These are phyloP conservation scores for Drosophila neutralis DNA, from an alignment of 2,888 invertebrate genomes.

Conservation along the genomic window DNA sequence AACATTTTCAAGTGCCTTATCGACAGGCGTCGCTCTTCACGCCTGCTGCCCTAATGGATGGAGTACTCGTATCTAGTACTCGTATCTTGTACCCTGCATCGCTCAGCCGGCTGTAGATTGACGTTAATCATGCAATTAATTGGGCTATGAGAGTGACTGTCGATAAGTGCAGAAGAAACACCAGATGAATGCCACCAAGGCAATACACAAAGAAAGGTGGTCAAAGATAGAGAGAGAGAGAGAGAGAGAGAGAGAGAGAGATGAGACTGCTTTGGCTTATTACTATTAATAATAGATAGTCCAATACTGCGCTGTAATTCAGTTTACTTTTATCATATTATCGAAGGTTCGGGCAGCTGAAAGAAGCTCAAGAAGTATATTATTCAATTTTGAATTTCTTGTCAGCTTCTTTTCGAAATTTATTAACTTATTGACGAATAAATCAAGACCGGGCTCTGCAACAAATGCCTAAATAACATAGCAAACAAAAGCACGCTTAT, in stretches of 20 bases:
- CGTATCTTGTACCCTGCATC: conserved; percentile 21
- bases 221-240: background rate
- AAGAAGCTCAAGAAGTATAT: background rate
- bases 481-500: too few species aligned
- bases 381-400: background rate
- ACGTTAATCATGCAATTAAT: conserved; percentile 75
- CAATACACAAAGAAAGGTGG: background rate
- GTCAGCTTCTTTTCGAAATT: background rate
- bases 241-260: background rate
- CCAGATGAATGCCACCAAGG: conserved; percentile 13
- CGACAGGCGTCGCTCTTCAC: conserved; percentile 47
- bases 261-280: background rate
- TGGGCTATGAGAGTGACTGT: conserved; percentile 49
- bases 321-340: background rate
- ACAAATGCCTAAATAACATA: too few species aligned
- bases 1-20: conserved; percentile 61
- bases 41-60: conserved; percentile 25
- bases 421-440: background rate
- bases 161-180: background rate
- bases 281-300: background rate
- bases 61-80: conserved; percentile 20
- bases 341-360: background rate
- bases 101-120: conserved; percentile 53
- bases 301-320: background rate
- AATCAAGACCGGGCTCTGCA: background rate